These are phyloP conservation scores for Virgularia gustaviana DNA, from an alignment of 92 coral and sea anemone species.

Conservation along the genomic window DNA sequence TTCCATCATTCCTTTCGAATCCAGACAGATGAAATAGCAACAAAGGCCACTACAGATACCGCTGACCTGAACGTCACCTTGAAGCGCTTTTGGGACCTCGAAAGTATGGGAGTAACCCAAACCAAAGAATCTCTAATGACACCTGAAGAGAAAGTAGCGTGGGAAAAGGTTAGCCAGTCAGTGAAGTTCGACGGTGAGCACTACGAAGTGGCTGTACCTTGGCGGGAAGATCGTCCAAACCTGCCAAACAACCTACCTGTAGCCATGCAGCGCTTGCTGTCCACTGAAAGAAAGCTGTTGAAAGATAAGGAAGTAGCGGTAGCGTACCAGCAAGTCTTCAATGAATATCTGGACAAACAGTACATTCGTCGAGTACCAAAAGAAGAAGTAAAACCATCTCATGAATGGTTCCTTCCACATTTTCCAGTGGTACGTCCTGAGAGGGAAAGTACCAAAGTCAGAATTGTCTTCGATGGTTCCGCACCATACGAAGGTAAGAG, in stretches of 20 bases:
- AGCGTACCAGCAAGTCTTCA: slow-evolving; percentile 20
- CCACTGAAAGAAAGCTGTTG: slow-evolving; percentile 17
- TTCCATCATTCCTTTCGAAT: slow-evolving; percentile 46
- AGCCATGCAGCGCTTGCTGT: slow-evolving; percentile 29
- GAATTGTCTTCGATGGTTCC: slow-evolving; percentile 9
- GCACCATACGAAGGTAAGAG: slow-evolving; percentile 36
- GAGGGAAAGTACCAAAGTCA: slow-evolving; percentile 8
- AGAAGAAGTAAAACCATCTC: slow-evolving; percentile 14
- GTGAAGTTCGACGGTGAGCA: slow-evolving; percentile 44
- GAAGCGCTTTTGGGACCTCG: slow-evolving; percentile 64
- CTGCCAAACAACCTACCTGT: slow-evolving; percentile 27
- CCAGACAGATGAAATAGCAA: slow-evolving; percentile 11
- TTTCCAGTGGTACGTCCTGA: slow-evolving; percentile 23
- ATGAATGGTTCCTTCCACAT: slow-evolving; percentile 15
- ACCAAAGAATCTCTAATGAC: slow-evolving; percentile 38
- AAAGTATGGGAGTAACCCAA: slow-evolving; percentile 53
- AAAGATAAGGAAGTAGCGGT: slow-evolving; percentile 7
- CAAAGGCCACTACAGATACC: slow-evolving; percentile 5
- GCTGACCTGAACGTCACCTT: slow-evolving; percentile 42
- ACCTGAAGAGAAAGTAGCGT: slow-evolving; percentile 46
- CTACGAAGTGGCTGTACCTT: slow-evolving; percentile 50
- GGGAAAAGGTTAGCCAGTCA: slow-evolving; percentile 45
- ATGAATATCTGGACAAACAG: slow-evolving; percentile 13
- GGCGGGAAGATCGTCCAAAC: slow-evolving; percentile 45
- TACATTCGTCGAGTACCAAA: slow-evolving; percentile 8